Evolutionary conservation across 2,888 invertebrate genomes (phyloP), one percentile per base, ranked within the genome.

Genomic region (Cosmia pyralina): DNA sequence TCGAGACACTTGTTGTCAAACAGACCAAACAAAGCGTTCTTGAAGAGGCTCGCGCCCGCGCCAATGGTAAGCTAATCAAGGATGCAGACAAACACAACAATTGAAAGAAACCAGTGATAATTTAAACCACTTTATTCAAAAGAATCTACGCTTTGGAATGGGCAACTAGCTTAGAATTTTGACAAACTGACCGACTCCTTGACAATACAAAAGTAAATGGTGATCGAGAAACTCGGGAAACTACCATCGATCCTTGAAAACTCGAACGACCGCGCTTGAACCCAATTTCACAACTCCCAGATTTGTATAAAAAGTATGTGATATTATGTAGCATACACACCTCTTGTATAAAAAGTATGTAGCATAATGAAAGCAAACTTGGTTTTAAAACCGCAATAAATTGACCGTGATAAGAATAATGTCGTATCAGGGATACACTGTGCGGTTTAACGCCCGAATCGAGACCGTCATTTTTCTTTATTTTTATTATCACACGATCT

Each of bases 1-100:
- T 99, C 95, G 99, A 99, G 95, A 99, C 98, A 81, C 97, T 98
- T 91, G 98, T 99, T 89, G 99, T 99, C 91, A 98, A 98, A 96
- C 99, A 99, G 97, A 98, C 98, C 93, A 98, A 99, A 95, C 98
- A 98, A 96, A 98, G 97, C 90, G 98, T 98, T 86, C 96, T 99
- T 90, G 98, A 98, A 92, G 98, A 98, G 95, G 98, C 98, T 86
- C 98, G 98, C 90, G 98, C 97, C 93, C 97, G 98, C 90, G 98
- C 98, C 88, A 98, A 98, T 97, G 98, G 98, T 98, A 94, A 97
- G 97, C 94, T 13, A 19, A 13, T 53, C 48, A 38, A 50, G 22
- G 44, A 50, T 69, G 8, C 41, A 44, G 19, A 19, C 4, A 19
- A 41, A 48, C 52, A 53, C 11, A 28, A 15, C 15, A 57, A 19